A percentile compares a stretch with the other conserved stretches of the same genome.
phyloP scores from a whole-genome alignment of 2,888 invertebrate species.

The Iselma pallidipennis region DNA sequence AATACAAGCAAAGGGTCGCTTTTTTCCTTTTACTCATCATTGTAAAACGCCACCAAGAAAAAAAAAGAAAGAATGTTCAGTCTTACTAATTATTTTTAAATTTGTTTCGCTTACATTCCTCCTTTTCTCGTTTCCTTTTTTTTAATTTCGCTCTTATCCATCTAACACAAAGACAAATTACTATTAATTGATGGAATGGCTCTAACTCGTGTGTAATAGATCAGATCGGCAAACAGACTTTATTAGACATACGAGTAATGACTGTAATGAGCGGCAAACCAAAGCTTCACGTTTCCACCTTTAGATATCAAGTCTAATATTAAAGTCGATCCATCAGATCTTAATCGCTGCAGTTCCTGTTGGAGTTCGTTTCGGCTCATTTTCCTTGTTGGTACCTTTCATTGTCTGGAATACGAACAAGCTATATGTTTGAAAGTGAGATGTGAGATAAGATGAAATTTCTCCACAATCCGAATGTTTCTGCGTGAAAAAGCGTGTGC shows the following conservation, averaged over 20 bases:
- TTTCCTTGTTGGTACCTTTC: not conserved
- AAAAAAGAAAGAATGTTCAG: no score
- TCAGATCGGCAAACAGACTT: conserved; percentile 28
- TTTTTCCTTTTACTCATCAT: conserved; percentile 5
- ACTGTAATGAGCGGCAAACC: conserved; percentile 47
- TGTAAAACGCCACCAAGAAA: not conserved
- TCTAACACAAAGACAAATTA: not conserved
- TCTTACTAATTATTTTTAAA: not conserved
- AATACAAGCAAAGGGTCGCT: conserved; percentile 31
- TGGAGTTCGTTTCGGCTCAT: conserved; percentile 9
- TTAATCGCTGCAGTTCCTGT: conserved; percentile 25
- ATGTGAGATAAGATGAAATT: not conserved
- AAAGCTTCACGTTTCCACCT: conserved; percentile 40
- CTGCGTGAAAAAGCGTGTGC: not conserved
- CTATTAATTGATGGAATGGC: conserved; percentile 21
- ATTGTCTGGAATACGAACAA: not conserved
- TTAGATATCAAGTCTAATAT: conserved; percentile 34
- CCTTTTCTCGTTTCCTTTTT: no score
- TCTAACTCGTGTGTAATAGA: conserved; percentile 20
- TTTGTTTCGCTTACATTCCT: conserved; percentile 4
- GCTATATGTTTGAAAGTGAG: not conserved
- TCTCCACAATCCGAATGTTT: not conserved
- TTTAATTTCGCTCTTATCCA: no score
- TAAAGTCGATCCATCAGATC: conserved; percentile 40
- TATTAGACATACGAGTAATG: conserved; percentile 48